Evolutionary conservation across 2,888 invertebrate species (phyloP).

Genomic region (Drosophila recens): DNA sequence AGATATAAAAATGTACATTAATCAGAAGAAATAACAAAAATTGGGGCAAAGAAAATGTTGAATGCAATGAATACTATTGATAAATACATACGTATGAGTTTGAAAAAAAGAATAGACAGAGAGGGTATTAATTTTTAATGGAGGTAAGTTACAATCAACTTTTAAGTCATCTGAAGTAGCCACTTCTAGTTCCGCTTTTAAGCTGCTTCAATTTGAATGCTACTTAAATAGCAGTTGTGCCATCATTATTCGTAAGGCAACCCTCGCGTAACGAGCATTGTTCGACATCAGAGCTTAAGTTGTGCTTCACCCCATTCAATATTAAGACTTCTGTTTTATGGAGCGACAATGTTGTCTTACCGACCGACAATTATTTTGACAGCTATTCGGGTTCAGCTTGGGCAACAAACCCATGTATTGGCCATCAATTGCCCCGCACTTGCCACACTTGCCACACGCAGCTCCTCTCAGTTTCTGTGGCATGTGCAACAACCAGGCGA

Average conservation of each 20-base stretch:
- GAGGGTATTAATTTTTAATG: not conserved
- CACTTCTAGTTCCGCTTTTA: not conserved
- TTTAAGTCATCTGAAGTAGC: not conserved
- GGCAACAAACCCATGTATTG: slow-evolving; percentile 29
- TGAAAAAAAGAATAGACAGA: not conserved
- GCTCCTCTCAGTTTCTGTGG: not conserved
- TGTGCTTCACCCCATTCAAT: slow-evolving; percentile 5
- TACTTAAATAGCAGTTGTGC: not conserved
- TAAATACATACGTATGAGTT: not conserved
- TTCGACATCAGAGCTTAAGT: not conserved
- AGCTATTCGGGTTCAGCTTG: slow-evolving; percentile 46
- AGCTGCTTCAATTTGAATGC: not conserved
- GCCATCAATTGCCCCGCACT: no score
- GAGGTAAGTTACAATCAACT: not conserved
- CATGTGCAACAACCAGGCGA: slow-evolving; percentile 28
- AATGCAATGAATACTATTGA: not conserved
- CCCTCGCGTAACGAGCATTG: slow-evolving; percentile 6
- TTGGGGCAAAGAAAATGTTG: not conserved
- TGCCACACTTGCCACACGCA: not conserved
- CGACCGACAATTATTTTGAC: slow-evolving; percentile 63
- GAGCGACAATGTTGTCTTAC: slow-evolving; percentile 39
- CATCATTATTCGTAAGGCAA: not conserved
- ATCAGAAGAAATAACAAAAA: no score
- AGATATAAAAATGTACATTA: not conserved
- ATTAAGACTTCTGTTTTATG: slow-evolving; percentile 33